Conservation (phyloP, 2,888 invertebrate species). For the Lepidochrysops patricia region DNA sequence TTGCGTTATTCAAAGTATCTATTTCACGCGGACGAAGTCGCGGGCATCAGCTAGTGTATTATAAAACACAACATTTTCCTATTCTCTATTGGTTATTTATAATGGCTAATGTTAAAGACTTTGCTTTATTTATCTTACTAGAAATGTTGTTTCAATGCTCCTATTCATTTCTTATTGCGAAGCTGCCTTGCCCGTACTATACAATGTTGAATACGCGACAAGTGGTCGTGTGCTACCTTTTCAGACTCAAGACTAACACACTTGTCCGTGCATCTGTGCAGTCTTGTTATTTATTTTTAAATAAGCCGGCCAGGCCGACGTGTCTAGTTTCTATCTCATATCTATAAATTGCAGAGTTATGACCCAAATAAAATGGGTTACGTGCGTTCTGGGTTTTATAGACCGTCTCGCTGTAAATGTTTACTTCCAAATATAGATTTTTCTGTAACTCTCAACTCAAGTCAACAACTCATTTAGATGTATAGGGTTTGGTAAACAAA, state of each 20-base stretch:
- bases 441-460: too few species aligned
- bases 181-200: not conserved
- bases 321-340: not conserved
- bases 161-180: not conserved
- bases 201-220: conserved; percentile 30
- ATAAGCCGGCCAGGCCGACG: conserved; percentile 22
- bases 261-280: conserved; percentile 44
- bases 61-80: too few species aligned
- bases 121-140: not conserved
- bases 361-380: not conserved
- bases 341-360: not conserved
- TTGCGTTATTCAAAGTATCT: too few species aligned
- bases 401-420: not conserved
- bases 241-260: conserved; percentile 24
- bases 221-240: conserved; percentile 21
- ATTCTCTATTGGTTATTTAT: too few species aligned
- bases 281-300: conserved; percentile 63
- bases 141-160: not conserved
- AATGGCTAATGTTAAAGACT: not conserved
- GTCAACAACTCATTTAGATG: too few species aligned
- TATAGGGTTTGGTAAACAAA: too few species aligned
- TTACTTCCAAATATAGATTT: too few species aligned
- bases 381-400: not conserved
- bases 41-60: too few species aligned
- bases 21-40: too few species aligned